Base-by-base conservation (phyloP, 2,888 invertebrate genomes). In the Euclidia mi region DNA sequence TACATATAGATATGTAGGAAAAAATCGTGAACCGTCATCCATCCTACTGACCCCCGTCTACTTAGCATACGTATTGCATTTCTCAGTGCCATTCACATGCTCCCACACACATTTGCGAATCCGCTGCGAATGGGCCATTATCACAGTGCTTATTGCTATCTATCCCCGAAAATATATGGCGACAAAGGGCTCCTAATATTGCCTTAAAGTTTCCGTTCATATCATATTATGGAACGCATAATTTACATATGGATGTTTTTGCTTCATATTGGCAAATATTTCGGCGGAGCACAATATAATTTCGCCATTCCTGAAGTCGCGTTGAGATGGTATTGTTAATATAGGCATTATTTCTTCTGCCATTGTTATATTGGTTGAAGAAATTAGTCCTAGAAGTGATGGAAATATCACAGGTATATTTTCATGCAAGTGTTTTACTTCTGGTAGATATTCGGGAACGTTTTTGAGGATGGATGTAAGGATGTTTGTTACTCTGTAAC, bases 61-160 rank as follows among this genome's bases (percentile, higher is more conserved):
- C 64, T 91, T 91, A 84, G 85, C 91, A 91, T 91, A 89, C 82
- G 87, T 82, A 91, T 87, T 81, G 82, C 87, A 82, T 87, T 62
- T 74, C 81, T 83, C 82, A 78, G 71, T 78, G 82, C 52, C 71
- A 74, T 61, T 61, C 67, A 67, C 84, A 79, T 78, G 68, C 74
- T 56, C 78, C 71, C 73, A 67, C 72, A 70, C 71, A 65, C 53
- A 58, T 71, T 64, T 42, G 50, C 45, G 41, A 52, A 44, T 28
- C n/a, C 37, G 25, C 55, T 32, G 20, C 9, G 70, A 76, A 76
- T 62, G 77, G 71, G 41, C 74, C 58, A 58, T 66, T 68, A 71
- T 59, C 61, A 34, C 53, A 62, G 55, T 47, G 50, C 66, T 73
- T 73, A 74, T 58, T 62, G 66, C 64, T 73, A 49, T 58, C 43